Evolutionary conservation across 1,140 invertebrate genomes (phyloP).

Genomic region (Scaptomyza montana): DNA sequence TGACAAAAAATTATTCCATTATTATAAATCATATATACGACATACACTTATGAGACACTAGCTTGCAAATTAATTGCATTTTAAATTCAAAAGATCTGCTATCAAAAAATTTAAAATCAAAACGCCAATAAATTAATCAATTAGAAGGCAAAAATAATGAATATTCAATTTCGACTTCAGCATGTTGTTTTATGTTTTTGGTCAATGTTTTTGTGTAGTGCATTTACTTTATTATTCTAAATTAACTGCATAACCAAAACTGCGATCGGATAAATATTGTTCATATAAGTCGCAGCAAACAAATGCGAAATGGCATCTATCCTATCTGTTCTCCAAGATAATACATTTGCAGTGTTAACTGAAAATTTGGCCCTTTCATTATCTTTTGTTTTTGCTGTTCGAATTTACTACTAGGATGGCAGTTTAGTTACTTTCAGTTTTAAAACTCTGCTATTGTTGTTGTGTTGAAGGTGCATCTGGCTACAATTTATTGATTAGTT

Average conservation of each 20-base stretch:
- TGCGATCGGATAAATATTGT: constrained; percentile 6
- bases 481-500: constrained; percentile 27
- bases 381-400: not conserved
- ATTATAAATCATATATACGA: constrained; percentile 51
- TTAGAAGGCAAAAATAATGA: constrained; percentile 36
- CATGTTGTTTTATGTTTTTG: not conserved
- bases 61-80: constrained; percentile 15
- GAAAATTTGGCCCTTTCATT: constrained; percentile 50
- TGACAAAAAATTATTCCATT: constrained; percentile 56
- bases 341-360: constrained; percentile 34
- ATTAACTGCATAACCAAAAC: constrained; percentile 14
- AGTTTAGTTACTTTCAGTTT: constrained; percentile 1
- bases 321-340: constrained; percentile 7
- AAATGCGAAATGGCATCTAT: constrained; percentile 8
- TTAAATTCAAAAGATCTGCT: constrained; percentile 11
- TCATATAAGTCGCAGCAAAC: constrained; percentile 16
- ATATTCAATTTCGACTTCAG: constrained; percentile 3
- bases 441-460: not conserved
- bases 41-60: not conserved
- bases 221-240: not conserved
- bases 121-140: constrained; percentile 35
- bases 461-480: not conserved
- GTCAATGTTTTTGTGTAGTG: not conserved
- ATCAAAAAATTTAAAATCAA: constrained; percentile 8
- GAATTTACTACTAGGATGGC: not conserved